Evolutionary conservation across 1,140 invertebrate genomes (phyloP).

Genomic region (Anagrus nilaparvatae): DNA sequence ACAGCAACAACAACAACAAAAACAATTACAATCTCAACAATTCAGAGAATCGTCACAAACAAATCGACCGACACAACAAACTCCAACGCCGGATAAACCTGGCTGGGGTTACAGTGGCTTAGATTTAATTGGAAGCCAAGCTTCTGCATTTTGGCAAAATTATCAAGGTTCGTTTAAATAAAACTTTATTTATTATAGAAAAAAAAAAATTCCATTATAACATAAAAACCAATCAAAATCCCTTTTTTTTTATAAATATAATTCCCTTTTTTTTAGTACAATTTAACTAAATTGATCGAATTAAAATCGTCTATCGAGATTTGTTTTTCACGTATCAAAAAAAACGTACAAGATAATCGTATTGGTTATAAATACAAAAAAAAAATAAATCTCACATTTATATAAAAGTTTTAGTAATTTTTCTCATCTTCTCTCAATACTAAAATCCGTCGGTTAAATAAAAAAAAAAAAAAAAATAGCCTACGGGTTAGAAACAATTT

Average conservation of each 20-base stretch:
- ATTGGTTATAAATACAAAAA: no score
- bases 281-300: no score
- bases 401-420: no score
- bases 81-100: constrained; percentile 42
- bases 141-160: constrained; percentile 78
- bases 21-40: constrained; percentile 30
- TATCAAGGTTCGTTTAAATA: constrained; percentile 76
- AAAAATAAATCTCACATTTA: no score
- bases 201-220: neutral
- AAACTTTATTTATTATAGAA: constrained; percentile 11
- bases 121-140: constrained; percentile 61
- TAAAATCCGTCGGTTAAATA: no score
- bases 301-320: no score
- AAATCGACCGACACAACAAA: constrained; percentile 38
- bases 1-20: constrained; percentile 29
- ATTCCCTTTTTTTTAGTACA: constrained; percentile 8
- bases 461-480: no score
- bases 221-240: constrained; percentile 5
- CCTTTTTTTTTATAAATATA: constrained; percentile 13
- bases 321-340: no score
- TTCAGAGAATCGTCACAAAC: constrained; percentile 35
- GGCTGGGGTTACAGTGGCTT: constrained; percentile 65
- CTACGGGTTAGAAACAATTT: no score
- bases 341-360: no score
- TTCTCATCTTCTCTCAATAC: no score